These are phyloP conservation scores for Brachirus orientalis DNA, from an alignment of 2,113 vertebrate species.

Conservation along the genomic window DNA sequence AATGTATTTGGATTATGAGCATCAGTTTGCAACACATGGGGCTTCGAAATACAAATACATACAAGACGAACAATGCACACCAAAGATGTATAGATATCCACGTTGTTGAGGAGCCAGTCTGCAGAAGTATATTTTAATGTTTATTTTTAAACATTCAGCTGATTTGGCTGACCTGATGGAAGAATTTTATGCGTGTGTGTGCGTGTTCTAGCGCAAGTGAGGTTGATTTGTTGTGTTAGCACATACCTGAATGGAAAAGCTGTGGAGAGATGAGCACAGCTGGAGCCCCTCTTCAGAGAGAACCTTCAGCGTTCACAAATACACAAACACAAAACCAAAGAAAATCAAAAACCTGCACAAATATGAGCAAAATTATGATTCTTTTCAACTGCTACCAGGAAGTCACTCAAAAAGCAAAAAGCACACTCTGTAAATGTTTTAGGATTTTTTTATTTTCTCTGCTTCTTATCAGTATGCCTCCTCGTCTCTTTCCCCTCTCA, in stretches of 20 bases:
- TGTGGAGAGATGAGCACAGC: conserved; percentile 87
- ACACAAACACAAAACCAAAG: conserved; percentile 15
- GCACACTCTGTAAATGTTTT: conserved; percentile 18
- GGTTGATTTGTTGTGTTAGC: background rate
- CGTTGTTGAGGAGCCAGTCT: too few species aligned
- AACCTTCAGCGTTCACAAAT: conserved; percentile 78
- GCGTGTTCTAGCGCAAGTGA: background rate
- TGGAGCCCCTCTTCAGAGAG: conserved; percentile 92
- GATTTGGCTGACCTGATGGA: background rate
- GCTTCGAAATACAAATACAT: too few species aligned
- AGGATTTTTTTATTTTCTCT: conserved; percentile 4
- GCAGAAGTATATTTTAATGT: too few species aligned
- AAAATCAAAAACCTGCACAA: background rate
- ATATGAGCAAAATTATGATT: background rate
- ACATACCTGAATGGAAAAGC: conserved; percentile 90
- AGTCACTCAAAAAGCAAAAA: background rate
- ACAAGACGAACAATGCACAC: too few species aligned
- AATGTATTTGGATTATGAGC: background rate
- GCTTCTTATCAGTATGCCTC: conserved; percentile 32
- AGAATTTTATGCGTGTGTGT: background rate
- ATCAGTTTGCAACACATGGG: background rate
- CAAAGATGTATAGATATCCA: too few species aligned
- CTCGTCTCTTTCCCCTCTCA: conserved; percentile 4
- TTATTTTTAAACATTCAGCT: too few species aligned
- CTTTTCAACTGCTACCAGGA: background rate